These are phyloP conservation scores for Rotaria sp. DNA, from an alignment of 2,888 invertebrate genomes.

Conservation along the genomic window DNA sequence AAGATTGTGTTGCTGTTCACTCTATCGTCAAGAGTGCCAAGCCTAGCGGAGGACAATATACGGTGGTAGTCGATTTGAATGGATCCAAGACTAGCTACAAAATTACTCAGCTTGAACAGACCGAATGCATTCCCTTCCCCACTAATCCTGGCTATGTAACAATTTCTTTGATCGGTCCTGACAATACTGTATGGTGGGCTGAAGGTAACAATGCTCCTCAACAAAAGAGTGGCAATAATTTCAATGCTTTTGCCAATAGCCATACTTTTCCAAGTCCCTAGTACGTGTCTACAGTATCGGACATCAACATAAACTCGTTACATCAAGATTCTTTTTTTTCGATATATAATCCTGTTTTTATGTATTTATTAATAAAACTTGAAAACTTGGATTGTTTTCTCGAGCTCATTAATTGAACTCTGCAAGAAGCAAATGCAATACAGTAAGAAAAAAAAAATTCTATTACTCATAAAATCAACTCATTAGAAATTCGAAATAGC, in stretches of 20 bases:
- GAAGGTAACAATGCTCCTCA: conserved; percentile 13
- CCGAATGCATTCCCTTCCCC: not conserved
- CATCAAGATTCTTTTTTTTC: too few species aligned
- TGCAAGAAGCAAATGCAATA: too few species aligned
- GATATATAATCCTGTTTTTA: not conserved
- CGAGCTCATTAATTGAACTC: too few species aligned
- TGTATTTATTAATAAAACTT: not conserved
- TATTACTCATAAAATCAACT: too few species aligned
- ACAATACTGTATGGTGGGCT: conserved; percentile 16
- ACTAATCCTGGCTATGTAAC: not conserved
- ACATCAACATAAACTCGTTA: too few species aligned
- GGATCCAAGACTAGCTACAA: not conserved
- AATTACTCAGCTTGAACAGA: conserved; percentile 16
- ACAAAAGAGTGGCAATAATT: conserved; percentile 10
- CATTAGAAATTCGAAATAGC: too few species aligned
- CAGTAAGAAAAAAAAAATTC: too few species aligned
- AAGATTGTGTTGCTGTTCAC: not conserved
- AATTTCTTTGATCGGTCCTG: not conserved
- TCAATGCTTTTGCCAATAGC: not conserved
- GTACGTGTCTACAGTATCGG: too few species aligned
- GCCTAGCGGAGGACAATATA: conserved; percentile 10
- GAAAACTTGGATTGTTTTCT: not conserved
- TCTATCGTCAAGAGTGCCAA: not conserved
- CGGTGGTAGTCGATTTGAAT: conserved; percentile 1
- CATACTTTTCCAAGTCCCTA: not conserved